Evolutionary conservation across 2,888 invertebrate genomes (phyloP).

Genomic region (Agrochola lota): DNA sequence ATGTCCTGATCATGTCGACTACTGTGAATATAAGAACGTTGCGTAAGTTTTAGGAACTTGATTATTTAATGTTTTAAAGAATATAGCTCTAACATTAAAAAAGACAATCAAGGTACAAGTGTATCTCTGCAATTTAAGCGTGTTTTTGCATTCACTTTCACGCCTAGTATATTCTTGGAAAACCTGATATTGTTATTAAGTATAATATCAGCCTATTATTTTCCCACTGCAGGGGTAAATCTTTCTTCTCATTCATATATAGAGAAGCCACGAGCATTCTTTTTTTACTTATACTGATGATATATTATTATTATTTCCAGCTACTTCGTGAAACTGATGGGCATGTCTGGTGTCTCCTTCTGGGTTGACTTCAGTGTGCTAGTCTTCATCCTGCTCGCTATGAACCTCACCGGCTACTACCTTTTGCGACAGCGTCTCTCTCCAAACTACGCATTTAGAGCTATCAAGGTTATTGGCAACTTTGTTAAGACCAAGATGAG

Average conservation of each 20-base stretch:
- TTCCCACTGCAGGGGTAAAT: not conserved
- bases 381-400: constrained; percentile 90
- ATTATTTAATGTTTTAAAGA: not conserved
- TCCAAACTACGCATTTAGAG: constrained; percentile 93
- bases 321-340: constrained; percentile 94
- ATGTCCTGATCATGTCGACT: constrained; percentile 93
- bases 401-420: constrained; percentile 93
- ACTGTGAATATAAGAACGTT: constrained; percentile 94
- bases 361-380: constrained; percentile 92
- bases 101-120: not conserved
- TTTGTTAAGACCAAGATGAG: constrained; percentile 92
- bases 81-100: not conserved
- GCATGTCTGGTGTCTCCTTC: constrained; percentile 93
- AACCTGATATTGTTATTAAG: not conserved
- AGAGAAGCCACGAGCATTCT: not conserved
- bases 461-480: constrained; percentile 92
- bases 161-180: not conserved
- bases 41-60: constrained; percentile 79
- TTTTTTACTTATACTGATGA: not conserved
- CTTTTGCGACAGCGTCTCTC: constrained; percentile 93
- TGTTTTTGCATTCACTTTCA: not conserved
- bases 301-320: constrained; percentile 71
- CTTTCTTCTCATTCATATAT: not conserved
- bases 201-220: not conserved
- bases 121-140: not conserved